These are phyloP conservation scores for Diogma glabrata DNA, from an alignment of 2,888 invertebrate genomes.

Conservation along the genomic window DNA sequence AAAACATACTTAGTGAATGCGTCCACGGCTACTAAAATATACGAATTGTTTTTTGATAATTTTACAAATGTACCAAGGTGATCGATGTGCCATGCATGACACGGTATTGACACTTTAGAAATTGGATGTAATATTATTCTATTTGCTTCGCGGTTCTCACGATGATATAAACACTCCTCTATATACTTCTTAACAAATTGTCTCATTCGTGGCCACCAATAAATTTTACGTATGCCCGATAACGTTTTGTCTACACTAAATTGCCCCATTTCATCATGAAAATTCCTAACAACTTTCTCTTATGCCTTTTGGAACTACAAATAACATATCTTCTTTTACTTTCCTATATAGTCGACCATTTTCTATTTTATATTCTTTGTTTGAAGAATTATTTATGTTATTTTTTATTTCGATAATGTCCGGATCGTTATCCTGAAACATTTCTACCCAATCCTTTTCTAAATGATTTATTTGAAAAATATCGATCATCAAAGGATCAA, in stretches of 20 bases:
- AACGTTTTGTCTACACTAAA: neutral
- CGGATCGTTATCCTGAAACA: neutral
- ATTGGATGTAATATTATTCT: too few relatives aligned
- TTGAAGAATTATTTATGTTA: neutral
- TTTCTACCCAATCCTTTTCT: neutral
- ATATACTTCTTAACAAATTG: slow-evolving; percentile 22
- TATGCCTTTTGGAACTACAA: neutral
- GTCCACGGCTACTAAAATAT: too few relatives aligned
- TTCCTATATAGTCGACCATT: neutral
- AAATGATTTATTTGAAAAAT: neutral
- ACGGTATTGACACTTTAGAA: too few relatives aligned
- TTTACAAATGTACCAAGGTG: neutral
- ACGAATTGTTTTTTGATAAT: too few relatives aligned
- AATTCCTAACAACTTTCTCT: slow-evolving; percentile 9
- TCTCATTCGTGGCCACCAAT: neutral
- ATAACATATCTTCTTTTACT: neutral
- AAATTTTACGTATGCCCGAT: neutral
- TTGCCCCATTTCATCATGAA: neutral
- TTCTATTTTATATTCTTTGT: neutral
- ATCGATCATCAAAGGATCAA: neutral
- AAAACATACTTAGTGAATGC: neutral
- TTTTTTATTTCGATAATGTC: neutral
- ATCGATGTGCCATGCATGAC: neutral
- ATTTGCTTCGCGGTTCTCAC: too few relatives aligned
- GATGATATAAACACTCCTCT: too few relatives aligned